A percentile compares a stretch with the other conserved stretches of the same genome.
phyloP scores from a whole-genome alignment of 37 sponge, comb jelly and placozoan genomes.

The Hormiphora californensis region DNA sequence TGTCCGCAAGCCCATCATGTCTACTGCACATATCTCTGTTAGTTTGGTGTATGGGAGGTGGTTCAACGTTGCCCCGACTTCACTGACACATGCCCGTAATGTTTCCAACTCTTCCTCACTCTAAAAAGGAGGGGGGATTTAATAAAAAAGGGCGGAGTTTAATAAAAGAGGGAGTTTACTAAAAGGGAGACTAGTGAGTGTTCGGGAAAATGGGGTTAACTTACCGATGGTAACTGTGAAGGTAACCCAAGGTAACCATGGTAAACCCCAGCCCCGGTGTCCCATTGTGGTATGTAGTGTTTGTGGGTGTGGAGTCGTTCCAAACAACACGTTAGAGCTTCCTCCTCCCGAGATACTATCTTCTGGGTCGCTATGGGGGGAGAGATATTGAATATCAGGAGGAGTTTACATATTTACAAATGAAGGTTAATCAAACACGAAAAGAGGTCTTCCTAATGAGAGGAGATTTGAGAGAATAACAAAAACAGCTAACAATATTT shows the following conservation, averaged over 20 bases:
- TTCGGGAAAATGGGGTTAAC: background rate
- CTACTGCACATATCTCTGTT: conserved; percentile 5
- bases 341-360: conserved; percentile 40
- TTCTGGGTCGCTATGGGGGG: conserved; percentile 46
- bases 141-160: background rate
- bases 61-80: background rate
- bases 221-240: background rate
- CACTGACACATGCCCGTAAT: background rate
- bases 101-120: conserved; percentile 10
- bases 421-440: too few relatives aligned
- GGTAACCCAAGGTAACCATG: conserved; percentile 8
- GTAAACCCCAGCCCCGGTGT: conserved; percentile 13
- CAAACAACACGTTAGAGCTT: background rate
- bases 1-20: conserved; percentile 47
- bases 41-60: conserved; percentile 5
- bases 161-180: too few relatives aligned
- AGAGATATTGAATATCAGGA: too few relatives aligned
- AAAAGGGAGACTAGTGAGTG: too few relatives aligned
- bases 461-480: too few relatives aligned
- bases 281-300: background rate
- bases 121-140: background rate
- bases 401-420: too few relatives aligned
- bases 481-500: too few relatives aligned
- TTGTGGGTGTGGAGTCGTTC: background rate
- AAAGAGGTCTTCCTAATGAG: too few relatives aligned